Evolutionary conservation across 2,888 invertebrate species (phyloP), one percentile per base, ranked within the genome.

Genomic region (Apocheima hispidaria): DNA sequence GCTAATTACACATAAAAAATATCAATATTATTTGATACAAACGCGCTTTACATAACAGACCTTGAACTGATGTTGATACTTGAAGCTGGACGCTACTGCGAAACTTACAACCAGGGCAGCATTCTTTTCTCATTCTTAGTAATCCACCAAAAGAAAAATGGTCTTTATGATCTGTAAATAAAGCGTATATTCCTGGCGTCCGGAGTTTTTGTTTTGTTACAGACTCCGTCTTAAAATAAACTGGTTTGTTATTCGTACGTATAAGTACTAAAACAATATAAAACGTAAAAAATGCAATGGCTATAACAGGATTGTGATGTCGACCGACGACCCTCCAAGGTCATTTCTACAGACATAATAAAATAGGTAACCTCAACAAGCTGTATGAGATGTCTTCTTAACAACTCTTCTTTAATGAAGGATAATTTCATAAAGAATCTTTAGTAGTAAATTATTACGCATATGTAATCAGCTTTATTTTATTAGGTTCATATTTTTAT

Each of bases 61-160:
- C 66, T 66, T 68, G 68, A 68, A 66, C 61, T 61, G 38, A 26
- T 1, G 12, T 41, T 30, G 20, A 20, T 52, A 52, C 53, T 26
- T 49, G 35, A 41, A 33, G 33, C 54, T 54, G 56, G 56, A 56
- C 65, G 50, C 54, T 52, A 67, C 62, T 70, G 61, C 64, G 60
- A 46, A 55, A 46, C 28, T 28, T 38, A 51, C 38, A 35, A 50
- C 28, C 49, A 18, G 38, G 14, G 20, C 46, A 28, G 60, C 54
- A 60, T 60, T 52, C 60, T 54, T 53, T 36, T 26, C 44, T 7
- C 48, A 43, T 43, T 16, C 26, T 48, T 43, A 23, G 26, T 40
- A 10, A 14, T n/a, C n/a, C 7, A 35, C 0, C 12, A 30, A 52
- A 44, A 23, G 16, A 23, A 56, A 52, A 43, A 51, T 59, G 5